Evolutionary conservation across 35 echinoderm and acorn worm species (phyloP).

Genomic region (Chiridota heheva): DNA sequence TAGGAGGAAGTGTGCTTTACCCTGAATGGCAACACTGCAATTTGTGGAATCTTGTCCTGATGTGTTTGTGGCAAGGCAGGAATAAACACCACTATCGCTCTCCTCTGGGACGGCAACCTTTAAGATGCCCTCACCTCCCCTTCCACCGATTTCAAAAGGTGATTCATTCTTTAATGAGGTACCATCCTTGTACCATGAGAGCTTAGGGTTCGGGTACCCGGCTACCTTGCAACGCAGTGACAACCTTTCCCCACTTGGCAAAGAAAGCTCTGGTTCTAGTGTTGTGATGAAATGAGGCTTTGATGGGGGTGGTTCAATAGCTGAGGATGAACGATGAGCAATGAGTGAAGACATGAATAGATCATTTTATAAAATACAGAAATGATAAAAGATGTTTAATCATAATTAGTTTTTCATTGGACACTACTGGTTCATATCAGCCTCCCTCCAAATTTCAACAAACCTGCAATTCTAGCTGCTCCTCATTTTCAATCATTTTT

Average conservation of each 20-base stretch:
- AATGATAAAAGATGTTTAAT: neutral
- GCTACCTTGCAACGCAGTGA: conserved; percentile 43
- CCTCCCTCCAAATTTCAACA: neutral
- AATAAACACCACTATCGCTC: conserved; percentile 18
- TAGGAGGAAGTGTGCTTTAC: conserved; percentile 1
- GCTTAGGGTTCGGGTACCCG: conserved; percentile 31
- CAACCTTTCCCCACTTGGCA: conserved; percentile 44
- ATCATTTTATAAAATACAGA: neutral
- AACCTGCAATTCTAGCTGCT: neutral
- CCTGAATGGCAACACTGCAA: conserved; percentile 36
- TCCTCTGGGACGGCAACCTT: conserved; percentile 24
- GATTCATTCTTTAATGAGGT: conserved; percentile 27
- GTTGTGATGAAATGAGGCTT: conserved; percentile 44
- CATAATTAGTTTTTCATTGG: neutral
- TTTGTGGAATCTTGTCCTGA: conserved; percentile 38
- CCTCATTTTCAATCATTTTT: neutral
- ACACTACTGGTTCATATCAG: too few species aligned
- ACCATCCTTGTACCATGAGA: conserved; percentile 46
- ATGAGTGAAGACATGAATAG: neutral
- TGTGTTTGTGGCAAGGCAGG: conserved; percentile 22
- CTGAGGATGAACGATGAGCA: neutral
- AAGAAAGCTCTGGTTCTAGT: conserved; percentile 18
- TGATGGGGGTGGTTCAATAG: conserved; percentile 25
- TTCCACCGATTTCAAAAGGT: conserved; percentile 39
- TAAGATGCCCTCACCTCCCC: conserved; percentile 14